A percentile compares a stretch with the other conserved stretches of the same genome.
Conservation (phyloP, 2,888 invertebrate genomes). For the Esperia sulphurella region DNA sequence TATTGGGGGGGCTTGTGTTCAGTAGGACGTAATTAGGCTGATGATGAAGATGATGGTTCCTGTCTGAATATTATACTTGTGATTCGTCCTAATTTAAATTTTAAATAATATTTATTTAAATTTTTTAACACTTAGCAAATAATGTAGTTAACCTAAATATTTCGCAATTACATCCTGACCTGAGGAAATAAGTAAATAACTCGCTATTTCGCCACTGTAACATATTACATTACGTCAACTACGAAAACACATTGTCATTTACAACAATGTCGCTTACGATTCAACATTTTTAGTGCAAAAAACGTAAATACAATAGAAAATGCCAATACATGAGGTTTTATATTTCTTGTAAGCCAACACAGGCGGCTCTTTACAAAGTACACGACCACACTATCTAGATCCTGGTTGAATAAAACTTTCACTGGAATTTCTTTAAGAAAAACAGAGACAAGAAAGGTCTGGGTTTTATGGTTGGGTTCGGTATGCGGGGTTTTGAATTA, state of each 20-base stretch:
- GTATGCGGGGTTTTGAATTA: constrained; percentile 9
- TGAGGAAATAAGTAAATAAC: neutral
- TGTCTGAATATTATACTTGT: too few species aligned
- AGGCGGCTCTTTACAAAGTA: neutral
- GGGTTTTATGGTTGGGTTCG: neutral
- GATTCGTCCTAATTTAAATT: too few species aligned
- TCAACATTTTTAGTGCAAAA: neutral
- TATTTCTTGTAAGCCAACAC: constrained; percentile 3
- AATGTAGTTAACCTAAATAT: too few species aligned
- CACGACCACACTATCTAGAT: neutral
- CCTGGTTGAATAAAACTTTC: neutral
- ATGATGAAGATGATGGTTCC: too few species aligned
- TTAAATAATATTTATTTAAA: too few species aligned
- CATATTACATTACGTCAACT: neutral
- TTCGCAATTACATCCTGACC: too few species aligned
- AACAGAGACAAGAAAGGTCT: neutral
- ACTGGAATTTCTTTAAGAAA: neutral
- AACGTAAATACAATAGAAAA: constrained; percentile 2
- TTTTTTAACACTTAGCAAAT: too few species aligned
- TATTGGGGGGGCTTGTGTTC: too few species aligned
- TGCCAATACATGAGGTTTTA: constrained; percentile 3
- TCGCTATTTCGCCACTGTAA: neutral
- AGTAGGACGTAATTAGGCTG: too few species aligned
- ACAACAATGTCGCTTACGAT: neutral
- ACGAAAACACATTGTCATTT: neutral